Evolutionary conservation across 2,797 vertebrate genomes (phyloP), one percentile per base, ranked within the genome.

Genomic region (Acanthis flammea): DNA sequence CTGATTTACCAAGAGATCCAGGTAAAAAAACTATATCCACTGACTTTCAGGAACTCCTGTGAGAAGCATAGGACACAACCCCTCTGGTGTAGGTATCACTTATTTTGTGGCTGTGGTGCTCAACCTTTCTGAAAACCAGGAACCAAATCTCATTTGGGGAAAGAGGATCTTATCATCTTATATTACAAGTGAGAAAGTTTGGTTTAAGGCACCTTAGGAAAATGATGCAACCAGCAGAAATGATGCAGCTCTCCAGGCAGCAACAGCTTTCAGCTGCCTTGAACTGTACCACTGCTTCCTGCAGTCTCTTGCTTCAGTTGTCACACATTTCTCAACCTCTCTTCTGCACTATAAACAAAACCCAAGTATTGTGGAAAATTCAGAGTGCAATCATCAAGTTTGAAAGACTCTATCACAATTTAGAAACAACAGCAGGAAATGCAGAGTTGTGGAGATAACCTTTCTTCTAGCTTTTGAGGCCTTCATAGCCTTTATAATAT

Each of bases 21-120:
- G 22, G 39, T 65, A 30, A 88, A 94, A 88, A 94, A 93, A 67
- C 25, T n/a, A 31, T 8, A 74, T 14, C 27, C 10, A 35, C 27
- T 30, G 55, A 42, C 30, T 67, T 91, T 63, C 44, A 71, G 47
- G 47, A 87, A 39, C 16, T 7, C 23, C 2, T 2, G 9, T n/a
- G 9, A 88, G 42, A 83, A 57, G 30, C 4, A 21, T 0, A 35
- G 15, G 57, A 35, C 17, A 31, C 0, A 0, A 76, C 28, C 19
- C 35, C 39, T 68, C 50, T 47, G 12, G 17, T 71, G 83, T 44
- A 62, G 19, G 12, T 27, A 30, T 30, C n/a, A 48, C 62, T 58
- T 47, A 9, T 61, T 66, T 60, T 77, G 53, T 44, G 44, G 50
- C 22, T 50, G 39, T 21, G 21, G 16, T 42, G 31, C 54, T 86